Evolutionary conservation across 1,140 invertebrate species (phyloP).

Genomic region (Hycleus phaleratus): DNA sequence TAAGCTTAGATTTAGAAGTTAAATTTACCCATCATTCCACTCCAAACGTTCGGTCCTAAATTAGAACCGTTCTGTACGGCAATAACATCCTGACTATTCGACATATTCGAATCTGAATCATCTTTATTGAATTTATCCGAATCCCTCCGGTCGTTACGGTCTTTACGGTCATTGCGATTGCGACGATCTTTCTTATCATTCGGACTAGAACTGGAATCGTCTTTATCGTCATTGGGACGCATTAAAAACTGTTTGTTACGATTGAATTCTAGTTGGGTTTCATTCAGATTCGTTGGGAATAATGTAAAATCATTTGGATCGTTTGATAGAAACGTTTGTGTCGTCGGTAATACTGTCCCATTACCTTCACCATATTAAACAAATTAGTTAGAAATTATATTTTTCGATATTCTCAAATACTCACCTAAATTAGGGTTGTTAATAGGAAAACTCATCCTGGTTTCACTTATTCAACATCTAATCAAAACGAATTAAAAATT

Average conservation of each 20-base stretch:
- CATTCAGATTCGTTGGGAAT: slow-evolving; percentile 53
- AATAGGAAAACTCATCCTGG: slow-evolving; percentile 4
- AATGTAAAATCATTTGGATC: slow-evolving; percentile 20
- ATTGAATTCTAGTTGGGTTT: slow-evolving; percentile 60
- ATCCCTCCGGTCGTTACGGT: slow-evolving; percentile 36
- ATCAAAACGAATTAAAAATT: too few relatives aligned
- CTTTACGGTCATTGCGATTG: slow-evolving; percentile 32
- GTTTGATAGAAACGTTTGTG: slow-evolving; percentile 1
- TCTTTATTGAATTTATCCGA: slow-evolving; percentile 32
- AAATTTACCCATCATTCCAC: slow-evolving; percentile 37
- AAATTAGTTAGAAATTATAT: not conserved
- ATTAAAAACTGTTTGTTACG: slow-evolving; percentile 58
- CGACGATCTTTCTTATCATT: slow-evolving; percentile 42
- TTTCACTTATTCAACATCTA: too few relatives aligned
- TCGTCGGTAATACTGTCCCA: slow-evolving; percentile 1
- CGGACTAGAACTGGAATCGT: slow-evolving; percentile 43
- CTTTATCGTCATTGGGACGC: slow-evolving; percentile 40
- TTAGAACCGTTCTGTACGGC: slow-evolving; percentile 23
- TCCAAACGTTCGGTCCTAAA: slow-evolving; percentile 37
- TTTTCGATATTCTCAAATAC: not conserved
- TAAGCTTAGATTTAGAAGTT: not conserved
- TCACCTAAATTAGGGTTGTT: slow-evolving; percentile 6
- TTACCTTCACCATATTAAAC: not conserved
- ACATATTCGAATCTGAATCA: slow-evolving; percentile 39
- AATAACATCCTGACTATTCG: slow-evolving; percentile 29